Evolutionary conservation across 2,888 invertebrate genomes (phyloP).

Genomic region (Idaea aversata): DNA sequence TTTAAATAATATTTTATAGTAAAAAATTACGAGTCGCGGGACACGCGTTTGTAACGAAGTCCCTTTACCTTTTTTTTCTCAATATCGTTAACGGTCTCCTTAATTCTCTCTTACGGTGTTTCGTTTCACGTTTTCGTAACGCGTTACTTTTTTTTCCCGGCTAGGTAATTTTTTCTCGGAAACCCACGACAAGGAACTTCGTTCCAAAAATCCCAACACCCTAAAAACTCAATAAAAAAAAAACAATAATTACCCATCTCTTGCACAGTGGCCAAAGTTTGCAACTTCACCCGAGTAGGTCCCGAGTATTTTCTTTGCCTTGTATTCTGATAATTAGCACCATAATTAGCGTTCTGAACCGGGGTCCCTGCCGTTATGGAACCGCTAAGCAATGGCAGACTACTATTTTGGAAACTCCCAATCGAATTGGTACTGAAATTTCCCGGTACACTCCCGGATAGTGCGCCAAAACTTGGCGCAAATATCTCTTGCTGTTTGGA

Average conservation of each 20-base stretch:
- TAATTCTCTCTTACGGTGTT: too few relatives aligned
- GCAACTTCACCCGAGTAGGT: constrained; percentile 72
- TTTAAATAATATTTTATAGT: too few relatives aligned
- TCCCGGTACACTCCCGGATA: neutral
- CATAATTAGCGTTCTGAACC: constrained; percentile 29
- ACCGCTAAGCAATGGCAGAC: constrained; percentile 25
- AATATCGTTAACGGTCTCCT: too few relatives aligned
- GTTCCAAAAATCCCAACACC: constrained; percentile 20
- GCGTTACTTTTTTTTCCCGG: too few relatives aligned
- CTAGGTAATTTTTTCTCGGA: too few relatives aligned
- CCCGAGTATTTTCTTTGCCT: constrained; percentile 80
- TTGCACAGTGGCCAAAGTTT: constrained; percentile 84
- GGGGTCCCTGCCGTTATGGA: constrained; percentile 55
- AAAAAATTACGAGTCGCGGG: too few relatives aligned
- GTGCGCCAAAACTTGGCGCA: neutral
- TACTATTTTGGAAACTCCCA: constrained; percentile 17
- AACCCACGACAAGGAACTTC: too few relatives aligned
- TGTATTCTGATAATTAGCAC: constrained; percentile 39
- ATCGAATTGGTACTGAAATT: constrained; percentile 10
- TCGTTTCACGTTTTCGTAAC: too few relatives aligned
- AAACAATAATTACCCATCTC: constrained; percentile 84
- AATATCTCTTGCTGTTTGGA: constrained; percentile 2
- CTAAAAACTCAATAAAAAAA: constrained; percentile 20
- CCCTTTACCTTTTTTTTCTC: too few relatives aligned
- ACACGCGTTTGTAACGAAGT: too few relatives aligned